These are phyloP conservation scores for Pegoplata infirma DNA, from an alignment of 2,888 invertebrate genomes.

Conservation along the genomic window DNA sequence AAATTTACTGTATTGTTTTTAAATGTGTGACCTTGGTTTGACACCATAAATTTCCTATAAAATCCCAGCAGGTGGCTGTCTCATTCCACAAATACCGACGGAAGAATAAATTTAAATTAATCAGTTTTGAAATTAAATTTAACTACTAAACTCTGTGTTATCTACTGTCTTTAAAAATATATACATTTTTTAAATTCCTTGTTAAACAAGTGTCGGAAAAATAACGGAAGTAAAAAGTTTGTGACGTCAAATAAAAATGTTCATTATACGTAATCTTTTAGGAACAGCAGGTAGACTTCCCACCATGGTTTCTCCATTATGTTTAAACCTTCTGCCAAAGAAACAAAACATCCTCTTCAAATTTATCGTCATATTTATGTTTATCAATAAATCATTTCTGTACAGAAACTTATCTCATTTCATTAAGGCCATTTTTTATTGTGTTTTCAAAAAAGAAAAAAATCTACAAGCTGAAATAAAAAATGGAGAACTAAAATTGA, in stretches of 20 bases:
- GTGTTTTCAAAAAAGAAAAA: constrained; percentile 17
- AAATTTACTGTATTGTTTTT: too few relatives aligned
- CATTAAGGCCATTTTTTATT: constrained; percentile 56
- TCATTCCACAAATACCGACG: too few relatives aligned
- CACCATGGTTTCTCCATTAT: background rate
- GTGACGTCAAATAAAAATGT: background rate
- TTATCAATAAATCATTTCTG: constrained; percentile 45
- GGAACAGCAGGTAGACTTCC: constrained; percentile 45
- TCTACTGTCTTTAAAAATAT: too few relatives aligned
- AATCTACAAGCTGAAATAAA: constrained; percentile 32
- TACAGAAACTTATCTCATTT: constrained; percentile 29
- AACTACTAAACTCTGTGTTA: too few relatives aligned
- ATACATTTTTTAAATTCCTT: too few relatives aligned
- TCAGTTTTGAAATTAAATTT: too few relatives aligned
- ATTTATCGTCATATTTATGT: background rate
- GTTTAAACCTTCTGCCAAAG: background rate
- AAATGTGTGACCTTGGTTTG: too few relatives aligned
- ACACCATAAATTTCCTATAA: too few relatives aligned
- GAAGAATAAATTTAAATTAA: too few relatives aligned
- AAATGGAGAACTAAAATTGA: constrained; percentile 53
- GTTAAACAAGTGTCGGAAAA: constrained; percentile 6
- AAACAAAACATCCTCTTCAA: background rate
- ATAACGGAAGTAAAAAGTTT: background rate
- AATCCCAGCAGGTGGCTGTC: too few relatives aligned
- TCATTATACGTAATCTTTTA: constrained; percentile 6